A percentile compares a stretch with the other conserved stretches of the same genome.
Evolutionary conservation across 2,888 invertebrate species (phyloP).

Genomic region (Chalcis sispes): DNA sequence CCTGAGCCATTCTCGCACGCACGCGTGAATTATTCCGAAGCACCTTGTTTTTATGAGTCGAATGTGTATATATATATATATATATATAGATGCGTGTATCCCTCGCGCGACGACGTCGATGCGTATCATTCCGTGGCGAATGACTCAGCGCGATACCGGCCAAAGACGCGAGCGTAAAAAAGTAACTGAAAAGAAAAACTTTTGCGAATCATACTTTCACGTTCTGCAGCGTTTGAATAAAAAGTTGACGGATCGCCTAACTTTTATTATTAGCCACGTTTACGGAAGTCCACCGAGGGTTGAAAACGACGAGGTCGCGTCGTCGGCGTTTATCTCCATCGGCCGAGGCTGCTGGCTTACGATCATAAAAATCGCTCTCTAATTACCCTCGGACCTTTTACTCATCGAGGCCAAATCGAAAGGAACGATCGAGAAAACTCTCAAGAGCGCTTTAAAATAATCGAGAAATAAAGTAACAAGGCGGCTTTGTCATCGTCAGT

Average conservation of each 20-base stretch:
- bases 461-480: no score
- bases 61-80: conserved; percentile 15
- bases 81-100: not conserved
- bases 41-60: not conserved
- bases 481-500: no score
- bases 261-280: not conserved
- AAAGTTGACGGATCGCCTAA: not conserved
- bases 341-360: not conserved
- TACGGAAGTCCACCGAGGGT: conserved; percentile 10
- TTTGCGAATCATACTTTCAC: no score
- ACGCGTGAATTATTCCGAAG: conserved; percentile 34
- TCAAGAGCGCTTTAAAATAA: no score
- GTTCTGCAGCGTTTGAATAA: no score
- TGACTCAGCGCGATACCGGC: conserved; percentile 58
- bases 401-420: no score
- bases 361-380: no score
- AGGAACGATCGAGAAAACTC: no score
- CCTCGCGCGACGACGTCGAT: conserved; percentile 55
- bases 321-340: not conserved
- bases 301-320: not conserved
- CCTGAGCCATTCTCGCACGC: conserved; percentile 51
- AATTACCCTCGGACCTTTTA: no score
- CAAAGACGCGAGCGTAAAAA: conserved; percentile 14
- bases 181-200: conserved; percentile 16
- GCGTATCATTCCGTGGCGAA: conserved; percentile 65